phyloP scores from a whole-genome alignment of 2,113 vertebrate species.

The Labeo rohita region DNA sequence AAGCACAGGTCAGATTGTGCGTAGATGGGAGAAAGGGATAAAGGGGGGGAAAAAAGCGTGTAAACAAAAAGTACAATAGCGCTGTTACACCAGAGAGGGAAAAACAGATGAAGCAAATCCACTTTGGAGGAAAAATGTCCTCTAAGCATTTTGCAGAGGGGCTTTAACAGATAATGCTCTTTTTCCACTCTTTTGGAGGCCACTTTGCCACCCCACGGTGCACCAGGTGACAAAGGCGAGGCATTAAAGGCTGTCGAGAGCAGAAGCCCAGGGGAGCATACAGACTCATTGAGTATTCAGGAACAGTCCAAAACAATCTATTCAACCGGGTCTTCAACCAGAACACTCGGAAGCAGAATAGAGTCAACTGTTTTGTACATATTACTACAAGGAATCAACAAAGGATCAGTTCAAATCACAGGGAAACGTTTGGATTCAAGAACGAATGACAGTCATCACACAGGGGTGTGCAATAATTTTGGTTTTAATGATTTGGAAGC shows the following conservation, averaged over 20 bases:
- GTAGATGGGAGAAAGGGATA: constrained; percentile 41
- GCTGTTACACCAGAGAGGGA: constrained; percentile 31
- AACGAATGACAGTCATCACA: background rate
- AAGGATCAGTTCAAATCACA: background rate
- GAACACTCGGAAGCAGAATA: background rate
- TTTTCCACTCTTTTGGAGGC: constrained; percentile 30
- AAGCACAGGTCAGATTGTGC: constrained; percentile 49
- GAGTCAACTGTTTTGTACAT: background rate
- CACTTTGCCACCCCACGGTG: constrained; percentile 47
- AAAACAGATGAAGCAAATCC: constrained; percentile 54
- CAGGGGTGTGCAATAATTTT: background rate
- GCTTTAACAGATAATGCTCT: constrained; percentile 56
- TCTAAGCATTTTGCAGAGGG: constrained; percentile 56
- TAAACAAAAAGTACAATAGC: constrained; percentile 40
- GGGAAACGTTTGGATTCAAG: background rate
- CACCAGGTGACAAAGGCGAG: constrained; percentile 50
- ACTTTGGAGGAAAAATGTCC: constrained; percentile 50
- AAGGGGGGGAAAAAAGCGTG: constrained; percentile 21
- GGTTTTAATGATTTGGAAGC: background rate
- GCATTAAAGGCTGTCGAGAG: constrained; percentile 47
- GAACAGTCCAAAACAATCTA: constrained; percentile 43
- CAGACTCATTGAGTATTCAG: constrained; percentile 45
- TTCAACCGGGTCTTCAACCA: constrained; percentile 23
- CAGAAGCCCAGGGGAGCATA: constrained; percentile 15
- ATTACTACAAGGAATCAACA: background rate